Conservation (phyloP, 2,888 invertebrate species). For the Coenonympha glycerion region DNA sequence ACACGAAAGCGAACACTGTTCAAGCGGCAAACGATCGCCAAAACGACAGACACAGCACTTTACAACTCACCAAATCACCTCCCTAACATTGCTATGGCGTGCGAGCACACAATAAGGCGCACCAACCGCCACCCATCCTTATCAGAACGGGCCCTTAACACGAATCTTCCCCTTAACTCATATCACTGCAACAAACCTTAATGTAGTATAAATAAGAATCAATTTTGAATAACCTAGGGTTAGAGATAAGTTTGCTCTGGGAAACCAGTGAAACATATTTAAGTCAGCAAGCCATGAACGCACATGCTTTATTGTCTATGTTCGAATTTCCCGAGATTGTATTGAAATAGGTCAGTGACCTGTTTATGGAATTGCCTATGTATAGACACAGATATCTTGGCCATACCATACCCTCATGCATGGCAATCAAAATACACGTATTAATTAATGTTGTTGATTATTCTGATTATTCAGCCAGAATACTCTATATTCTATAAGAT, state of each 20-base stretch:
- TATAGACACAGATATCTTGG: too few species aligned
- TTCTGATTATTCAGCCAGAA: too few species aligned
- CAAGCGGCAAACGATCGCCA: not conserved
- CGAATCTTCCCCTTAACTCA: slow-evolving; percentile 14
- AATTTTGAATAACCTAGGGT: not conserved
- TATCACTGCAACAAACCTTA: not conserved
- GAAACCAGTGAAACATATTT: slow-evolving; percentile 14
- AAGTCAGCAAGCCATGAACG: slow-evolving; percentile 16
- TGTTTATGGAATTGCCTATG: not conserved
- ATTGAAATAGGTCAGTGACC: not conserved
- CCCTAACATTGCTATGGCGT: slow-evolving; percentile 14
- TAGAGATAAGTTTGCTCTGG: not conserved
- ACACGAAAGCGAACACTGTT: not conserved
- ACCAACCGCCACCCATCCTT: slow-evolving; percentile 11
- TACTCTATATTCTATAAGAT: too few species aligned
- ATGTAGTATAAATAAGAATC: not conserved
- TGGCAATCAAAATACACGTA: too few species aligned
- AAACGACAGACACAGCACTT: slow-evolving; percentile 7
- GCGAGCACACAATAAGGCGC: slow-evolving; percentile 18
- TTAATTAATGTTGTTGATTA: too few species aligned
- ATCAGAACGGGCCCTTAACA: slow-evolving; percentile 19
- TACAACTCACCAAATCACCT: slow-evolving; percentile 10
- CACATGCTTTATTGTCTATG: slow-evolving; percentile 9
- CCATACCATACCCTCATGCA: too few species aligned
- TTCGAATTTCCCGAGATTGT: not conserved